A percentile compares a stretch with the other conserved stretches of the same genome.
Conservation (phyloP, 2,888 invertebrate genomes). For the Cerastis rubricosa region DNA sequence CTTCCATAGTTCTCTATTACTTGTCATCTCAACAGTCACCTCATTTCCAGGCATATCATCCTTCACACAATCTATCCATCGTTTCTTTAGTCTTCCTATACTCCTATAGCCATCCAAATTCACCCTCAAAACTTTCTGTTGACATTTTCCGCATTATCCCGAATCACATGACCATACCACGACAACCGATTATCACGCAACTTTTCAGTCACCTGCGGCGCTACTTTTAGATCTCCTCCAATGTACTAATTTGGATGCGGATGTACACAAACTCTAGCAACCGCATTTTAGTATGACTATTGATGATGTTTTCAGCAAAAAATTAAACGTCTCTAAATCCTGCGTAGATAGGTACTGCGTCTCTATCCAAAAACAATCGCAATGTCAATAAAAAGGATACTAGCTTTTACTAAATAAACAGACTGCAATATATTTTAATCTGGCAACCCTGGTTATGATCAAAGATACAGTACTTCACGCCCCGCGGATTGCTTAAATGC, state of each 20-base stretch:
- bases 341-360: too few relatives aligned
- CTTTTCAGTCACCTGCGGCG: neutral
- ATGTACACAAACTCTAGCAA: neutral
- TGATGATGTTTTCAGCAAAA: neutral
- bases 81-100: neutral
- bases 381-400: neutral
- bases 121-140: neutral
- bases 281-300: neutral
- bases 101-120: neutral
- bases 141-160: neutral
- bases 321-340: neutral
- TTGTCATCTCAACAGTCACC: neutral
- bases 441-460: conserved; percentile 60
- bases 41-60: neutral
- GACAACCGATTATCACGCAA: neutral
- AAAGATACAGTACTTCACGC: conserved; percentile 75
- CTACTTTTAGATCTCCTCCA: neutral
- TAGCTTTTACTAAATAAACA: neutral
- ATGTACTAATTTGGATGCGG: neutral
- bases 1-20: neutral
- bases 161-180: neutral
- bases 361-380: neutral
- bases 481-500: conserved; percentile 71
- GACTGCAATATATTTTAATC: neutral
- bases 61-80: neutral